Percentiles rank a stretch among this genome's conserved stretches.
phyloP scores from a whole-genome alignment of 2,797 vertebrate species.

The Threskiornis aethiopicus region DNA sequence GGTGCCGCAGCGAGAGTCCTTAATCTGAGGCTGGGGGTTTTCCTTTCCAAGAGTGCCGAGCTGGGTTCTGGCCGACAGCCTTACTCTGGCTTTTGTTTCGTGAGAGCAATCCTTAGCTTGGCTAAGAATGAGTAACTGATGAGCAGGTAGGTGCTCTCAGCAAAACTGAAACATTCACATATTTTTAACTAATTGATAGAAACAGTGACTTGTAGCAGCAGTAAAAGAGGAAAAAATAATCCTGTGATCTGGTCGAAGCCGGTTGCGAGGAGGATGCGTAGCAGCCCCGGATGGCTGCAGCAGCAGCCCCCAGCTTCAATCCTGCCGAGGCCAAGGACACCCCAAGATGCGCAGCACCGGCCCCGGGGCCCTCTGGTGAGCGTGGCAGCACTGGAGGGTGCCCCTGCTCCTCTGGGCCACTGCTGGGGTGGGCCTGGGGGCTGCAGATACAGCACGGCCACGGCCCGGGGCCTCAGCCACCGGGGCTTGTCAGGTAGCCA shows the following conservation, averaged over 20 bases:
- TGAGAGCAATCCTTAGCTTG: fast-evolving
- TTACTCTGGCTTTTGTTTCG: neutral
- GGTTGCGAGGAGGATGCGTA: fast-evolving
- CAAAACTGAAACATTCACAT: neutral
- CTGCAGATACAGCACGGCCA: neutral
- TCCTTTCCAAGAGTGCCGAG: neutral
- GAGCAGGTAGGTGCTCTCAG: neutral
- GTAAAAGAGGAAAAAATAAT: neutral
- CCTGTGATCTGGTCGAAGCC: fast-evolving
- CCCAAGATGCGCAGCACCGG: neutral
- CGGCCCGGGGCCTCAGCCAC: fast-evolving
- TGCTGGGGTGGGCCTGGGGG: fast-evolving
- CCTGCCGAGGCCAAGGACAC: neutral
- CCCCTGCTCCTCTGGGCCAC: neutral
- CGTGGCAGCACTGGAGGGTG: fast-evolving
- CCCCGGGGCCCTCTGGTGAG: fast-evolving
- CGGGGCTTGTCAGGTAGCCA: neutral
- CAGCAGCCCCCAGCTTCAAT: neutral
- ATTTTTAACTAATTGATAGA: neutral
- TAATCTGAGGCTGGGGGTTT: neutral
- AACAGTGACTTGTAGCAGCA: neutral
- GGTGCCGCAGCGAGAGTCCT: neutral
- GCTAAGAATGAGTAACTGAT: neutral
- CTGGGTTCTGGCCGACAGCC: neutral
- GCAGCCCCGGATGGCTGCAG: neutral